These are phyloP conservation scores for Mycalesis mineus DNA, from an alignment of 2,888 invertebrate genomes.

Conservation along the genomic window DNA sequence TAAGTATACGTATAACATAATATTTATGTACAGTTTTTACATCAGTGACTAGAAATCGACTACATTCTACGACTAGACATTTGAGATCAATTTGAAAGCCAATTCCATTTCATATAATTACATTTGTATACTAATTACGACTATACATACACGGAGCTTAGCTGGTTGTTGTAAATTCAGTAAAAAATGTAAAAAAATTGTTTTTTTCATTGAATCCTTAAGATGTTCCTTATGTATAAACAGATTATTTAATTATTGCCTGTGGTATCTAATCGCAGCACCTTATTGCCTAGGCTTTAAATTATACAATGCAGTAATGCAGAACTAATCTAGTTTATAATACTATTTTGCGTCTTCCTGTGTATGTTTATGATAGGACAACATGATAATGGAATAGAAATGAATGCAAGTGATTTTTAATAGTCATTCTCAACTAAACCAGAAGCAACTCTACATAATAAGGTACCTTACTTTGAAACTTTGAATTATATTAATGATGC, in stretches of 20 bases:
- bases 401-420: too few relatives aligned
- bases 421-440: too few relatives aligned
- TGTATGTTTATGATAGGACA: too few relatives aligned
- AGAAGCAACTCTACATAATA: too few relatives aligned
- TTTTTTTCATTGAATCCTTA: background rate
- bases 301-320: background rate
- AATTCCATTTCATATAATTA: slow-evolving; percentile 35
- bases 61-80: slow-evolving; percentile 43
- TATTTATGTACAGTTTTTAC: background rate
- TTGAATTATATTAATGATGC: too few relatives aligned
- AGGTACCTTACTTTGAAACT: too few relatives aligned
- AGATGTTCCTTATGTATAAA: background rate
- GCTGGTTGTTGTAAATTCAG: background rate
- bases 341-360: too few relatives aligned
- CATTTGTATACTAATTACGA: slow-evolving; percentile 12
- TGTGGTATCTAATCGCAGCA: slow-evolving; percentile 15
- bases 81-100: slow-evolving; percentile 63
- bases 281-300: background rate
- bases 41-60: slow-evolving; percentile 11
- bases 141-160: background rate
- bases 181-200: slow-evolving; percentile 18
- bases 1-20: background rate
- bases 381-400: too few relatives aligned
- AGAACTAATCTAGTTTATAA: background rate
- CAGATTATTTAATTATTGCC: slow-evolving; percentile 12